Evolutionary conservation across 2,888 invertebrate genomes (phyloP).

Genomic region (Yponomeuta cagnagella): DNA sequence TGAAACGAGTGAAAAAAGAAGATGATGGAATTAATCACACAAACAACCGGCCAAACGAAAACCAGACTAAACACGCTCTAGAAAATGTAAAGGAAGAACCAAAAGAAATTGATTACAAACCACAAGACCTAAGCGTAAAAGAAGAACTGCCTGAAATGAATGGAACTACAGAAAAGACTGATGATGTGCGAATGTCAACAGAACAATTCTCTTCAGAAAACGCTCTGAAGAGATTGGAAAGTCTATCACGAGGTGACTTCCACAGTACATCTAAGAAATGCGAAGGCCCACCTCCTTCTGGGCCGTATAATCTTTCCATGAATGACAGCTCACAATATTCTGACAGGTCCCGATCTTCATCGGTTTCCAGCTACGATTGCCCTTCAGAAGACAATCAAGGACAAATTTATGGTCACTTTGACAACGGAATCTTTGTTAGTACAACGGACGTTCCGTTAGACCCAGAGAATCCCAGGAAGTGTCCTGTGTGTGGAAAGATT

Average conservation of each 20-base stretch:
- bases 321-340: slow-evolving; percentile 58
- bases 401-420: slow-evolving; percentile 82
- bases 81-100: slow-evolving; percentile 44
- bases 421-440: slow-evolving; percentile 82
- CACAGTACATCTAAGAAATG: slow-evolving; percentile 58
- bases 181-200: slow-evolving; percentile 24
- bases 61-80: slow-evolving; percentile 6
- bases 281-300: slow-evolving; percentile 39
- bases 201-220: slow-evolving; percentile 75
- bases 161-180: slow-evolving; percentile 42
- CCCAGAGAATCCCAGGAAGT: slow-evolving; percentile 92
- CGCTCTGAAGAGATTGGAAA: slow-evolving; percentile 85
- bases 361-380: slow-evolving; percentile 76
- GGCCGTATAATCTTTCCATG: slow-evolving; percentile 54
- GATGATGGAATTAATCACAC: slow-evolving; percentile 23
- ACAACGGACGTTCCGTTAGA: slow-evolving; percentile 92
- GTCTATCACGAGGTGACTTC: slow-evolving; percentile 86
- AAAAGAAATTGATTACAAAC: slow-evolving; percentile 36
- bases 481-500: slow-evolving; percentile 93
- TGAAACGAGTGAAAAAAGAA: slow-evolving; percentile 59
- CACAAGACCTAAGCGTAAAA: slow-evolving; percentile 56
- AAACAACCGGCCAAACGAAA: not conserved
- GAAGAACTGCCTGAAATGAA: slow-evolving; percentile 55
- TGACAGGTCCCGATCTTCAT: slow-evolving; percentile 76
- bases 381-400: slow-evolving; percentile 78